These are phyloP conservation scores for Electrophaes corylata DNA, from an alignment of 2,888 invertebrate species.

Conservation along the genomic window DNA sequence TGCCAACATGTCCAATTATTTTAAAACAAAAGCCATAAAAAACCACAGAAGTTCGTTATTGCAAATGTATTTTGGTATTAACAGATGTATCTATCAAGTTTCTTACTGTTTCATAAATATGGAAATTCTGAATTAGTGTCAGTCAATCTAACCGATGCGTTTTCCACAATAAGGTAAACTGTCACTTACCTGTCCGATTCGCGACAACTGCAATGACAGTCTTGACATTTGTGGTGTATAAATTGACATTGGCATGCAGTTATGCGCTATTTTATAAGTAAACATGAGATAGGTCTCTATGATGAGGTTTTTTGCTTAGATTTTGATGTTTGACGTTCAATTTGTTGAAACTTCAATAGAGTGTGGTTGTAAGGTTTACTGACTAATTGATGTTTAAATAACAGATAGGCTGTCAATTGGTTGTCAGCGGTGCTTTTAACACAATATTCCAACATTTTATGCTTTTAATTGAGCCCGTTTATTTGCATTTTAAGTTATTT, in stretches of 20 bases:
- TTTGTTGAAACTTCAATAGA: conserved; percentile 17
- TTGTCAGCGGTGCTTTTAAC: neutral
- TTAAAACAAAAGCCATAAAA: conserved; percentile 4
- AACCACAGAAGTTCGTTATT: conserved; percentile 8
- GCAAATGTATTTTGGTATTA: conserved; percentile 15
- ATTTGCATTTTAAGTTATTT: no score
- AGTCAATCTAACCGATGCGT: conserved; percentile 23
- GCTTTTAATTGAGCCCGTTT: no score
- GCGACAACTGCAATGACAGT: conserved; percentile 26
- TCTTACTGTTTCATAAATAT: conserved; percentile 24
- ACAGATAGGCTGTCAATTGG: conserved; percentile 1
- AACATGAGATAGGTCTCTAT: neutral
- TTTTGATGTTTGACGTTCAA: conserved; percentile 18
- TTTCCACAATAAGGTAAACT: conserved; percentile 29
- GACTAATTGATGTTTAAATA: conserved; percentile 7
- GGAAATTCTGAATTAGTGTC: conserved; percentile 29
- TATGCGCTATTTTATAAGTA: conserved; percentile 5
- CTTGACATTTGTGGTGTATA: conserved; percentile 25
- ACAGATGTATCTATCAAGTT: conserved; percentile 23
- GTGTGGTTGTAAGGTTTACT: neutral
- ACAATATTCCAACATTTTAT: no score
- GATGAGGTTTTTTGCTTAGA: neutral
- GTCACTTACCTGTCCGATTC: conserved; percentile 17
- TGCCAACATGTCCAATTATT: conserved; percentile 25
- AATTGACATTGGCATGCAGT: conserved; percentile 15